Evolutionary conservation across 35 echinoderm and acorn worm genomes (phyloP), one percentile per base, ranked within the genome.

Genomic region (Eucidaris tribuloides): DNA sequence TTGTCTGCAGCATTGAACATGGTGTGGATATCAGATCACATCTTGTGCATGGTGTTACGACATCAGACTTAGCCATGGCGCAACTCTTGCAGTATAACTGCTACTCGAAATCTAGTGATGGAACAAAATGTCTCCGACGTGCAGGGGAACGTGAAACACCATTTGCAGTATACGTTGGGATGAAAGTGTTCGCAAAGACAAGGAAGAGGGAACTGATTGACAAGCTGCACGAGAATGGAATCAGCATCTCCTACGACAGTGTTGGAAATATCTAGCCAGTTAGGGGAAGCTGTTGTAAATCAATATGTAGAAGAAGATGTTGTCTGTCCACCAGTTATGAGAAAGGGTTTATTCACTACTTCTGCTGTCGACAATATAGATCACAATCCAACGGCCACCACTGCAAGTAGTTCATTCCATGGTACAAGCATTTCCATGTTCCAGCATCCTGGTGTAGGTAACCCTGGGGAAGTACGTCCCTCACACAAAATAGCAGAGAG

Each of bases 161-260:
- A 64, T 62, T 85, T 1, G 70, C 66, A 29, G 5, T 65, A 23
- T 87, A 92, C 61, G 13, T 82, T 13, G 48, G 56, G 11, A 3
- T 92, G 35, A 92, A 64, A 49, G 2, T 82, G 11, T 62, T 81
- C 50, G 61, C 60, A 23, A 13, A 49, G 17, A 92, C 90, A 49
- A 20, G 90, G 1, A 91, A 71, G 3, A 36, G 74, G 24, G 34
- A 39, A 3, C 25, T 92, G 54, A 46, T 92, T 19, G 84, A 87
- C 42, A 92, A 11, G 57, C 30, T 86, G 43, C 71, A 11, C 19
- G 3, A 86, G 6, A 62, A 82, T 7, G 78, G 84, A 9, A 1
- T 92, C 29, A 65, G 76, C 49, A 48, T 92, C 38, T 87, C 84
- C 20, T 92, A 92, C 83, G 90, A 83, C 39, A 42, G 90, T n/a